Percentiles rank a stretch among this genome's conserved stretches.
Evolutionary conservation across 2,797 vertebrate species (phyloP).

Genomic region (Xenops minutus): DNA sequence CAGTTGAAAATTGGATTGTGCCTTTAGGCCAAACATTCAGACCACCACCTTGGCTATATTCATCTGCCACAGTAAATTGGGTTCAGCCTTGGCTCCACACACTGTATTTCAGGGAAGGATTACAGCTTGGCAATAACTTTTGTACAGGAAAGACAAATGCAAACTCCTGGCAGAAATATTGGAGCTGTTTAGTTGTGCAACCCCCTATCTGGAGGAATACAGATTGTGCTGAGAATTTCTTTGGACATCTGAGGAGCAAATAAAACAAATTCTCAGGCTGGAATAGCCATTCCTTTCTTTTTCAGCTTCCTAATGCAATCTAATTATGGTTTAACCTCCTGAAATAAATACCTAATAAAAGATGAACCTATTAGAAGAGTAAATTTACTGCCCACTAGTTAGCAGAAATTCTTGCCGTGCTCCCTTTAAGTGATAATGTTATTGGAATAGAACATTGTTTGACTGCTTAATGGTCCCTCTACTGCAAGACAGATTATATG

Average conservation of each 20-base stretch:
- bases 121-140: constrained; percentile 72
- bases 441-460: constrained; percentile 67
- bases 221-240: constrained; percentile 63
- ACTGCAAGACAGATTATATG: constrained; percentile 64
- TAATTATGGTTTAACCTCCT: constrained; percentile 74
- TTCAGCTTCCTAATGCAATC: constrained; percentile 61
- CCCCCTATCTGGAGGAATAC: constrained; percentile 63
- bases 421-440: constrained; percentile 60
- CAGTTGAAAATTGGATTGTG: constrained; percentile 85
- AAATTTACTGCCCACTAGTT: constrained; percentile 72
- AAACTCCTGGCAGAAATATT: constrained; percentile 64
- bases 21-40: constrained; percentile 83
- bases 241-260: constrained; percentile 55
- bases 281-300: constrained; percentile 53
- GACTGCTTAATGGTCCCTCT: constrained; percentile 64
- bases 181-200: constrained; percentile 64
- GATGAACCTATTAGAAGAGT: constrained; percentile 76
- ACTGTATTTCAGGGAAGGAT: constrained; percentile 69
- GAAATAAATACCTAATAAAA: constrained; percentile 80
- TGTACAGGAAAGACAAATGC: constrained; percentile 71
- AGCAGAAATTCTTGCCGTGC: constrained; percentile 47
- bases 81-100: constrained; percentile 66
- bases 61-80: constrained; percentile 82
- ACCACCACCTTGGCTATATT: constrained; percentile 82
- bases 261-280: constrained; percentile 60